Evolutionary conservation across 2,888 invertebrate species (phyloP), one percentile per base, ranked within the genome.

Genomic region (Drosophila rellima): DNA sequence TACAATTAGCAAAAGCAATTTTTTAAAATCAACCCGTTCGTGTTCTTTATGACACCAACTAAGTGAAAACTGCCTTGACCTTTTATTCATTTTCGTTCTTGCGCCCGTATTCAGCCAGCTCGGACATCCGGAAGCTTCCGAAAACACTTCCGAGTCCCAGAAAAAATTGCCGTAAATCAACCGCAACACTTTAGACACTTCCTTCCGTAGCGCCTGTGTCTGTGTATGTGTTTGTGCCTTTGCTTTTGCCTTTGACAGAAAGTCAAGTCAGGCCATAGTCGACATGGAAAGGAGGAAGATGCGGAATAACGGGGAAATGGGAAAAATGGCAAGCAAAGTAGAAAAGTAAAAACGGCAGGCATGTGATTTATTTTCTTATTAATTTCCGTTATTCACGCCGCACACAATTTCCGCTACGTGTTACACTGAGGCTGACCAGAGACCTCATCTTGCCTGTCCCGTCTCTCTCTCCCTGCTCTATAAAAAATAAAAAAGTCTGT

Each of bases 361-460:
- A 72, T 80, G 77, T 83, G 83, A 83, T 83, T 83, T 83, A 83
- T 83, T 78, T 81, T 79, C 81, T 75, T 77, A 80, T 83, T 83
- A 83, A 83, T 83, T 83, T 83, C 83, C 83, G 83, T 72, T 83
- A 75, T 81, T 81, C 74, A 74, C 78, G 76, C 78, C 74, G 71
- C 74, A 78, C 73, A 80, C 76, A 78, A 82, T 74, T 78, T 80
- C 82, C 82, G 82, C 67, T 76, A 74, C 75, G 75, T 82, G 74
- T 70, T 69, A 42, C 59, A 61, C 20, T 45, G 45, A 42, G 39
- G 67, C 70, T 78, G 78, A 74, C 78, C 78, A 78, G 47, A 44
- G 26, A 33, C 40, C 42, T 31, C 61, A 35, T 31, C n/a, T 40
- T n/a, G n/a, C n/a, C n/a, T n/a, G n/a, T n/a, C n/a, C n/a, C n/a